Evolutionary conservation across 2,113 vertebrate species (phyloP).

Genomic region (Lepus timidus): DNA sequence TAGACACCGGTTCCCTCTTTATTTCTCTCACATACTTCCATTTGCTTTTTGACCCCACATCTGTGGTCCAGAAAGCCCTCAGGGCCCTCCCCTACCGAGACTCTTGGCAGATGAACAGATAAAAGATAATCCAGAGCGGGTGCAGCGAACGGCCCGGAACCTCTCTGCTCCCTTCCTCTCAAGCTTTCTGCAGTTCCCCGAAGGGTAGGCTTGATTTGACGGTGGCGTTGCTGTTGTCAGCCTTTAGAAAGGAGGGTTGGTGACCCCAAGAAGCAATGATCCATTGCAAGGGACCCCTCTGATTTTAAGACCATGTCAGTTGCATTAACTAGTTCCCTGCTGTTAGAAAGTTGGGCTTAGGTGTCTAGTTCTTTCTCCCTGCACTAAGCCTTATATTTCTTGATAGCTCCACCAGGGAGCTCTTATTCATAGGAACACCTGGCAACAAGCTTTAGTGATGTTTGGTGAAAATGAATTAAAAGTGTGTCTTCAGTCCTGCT

Average conservation of each 20-base stretch:
- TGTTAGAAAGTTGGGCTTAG: not conserved
- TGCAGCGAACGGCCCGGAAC: not conserved
- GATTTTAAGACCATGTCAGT: not conserved
- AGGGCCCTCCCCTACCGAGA: rapidly evolving
- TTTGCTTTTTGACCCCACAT: not conserved
- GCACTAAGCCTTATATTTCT: not conserved
- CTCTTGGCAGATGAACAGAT: not conserved
- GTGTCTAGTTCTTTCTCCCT: not conserved
- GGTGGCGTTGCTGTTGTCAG: not conserved
- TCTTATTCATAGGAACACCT: not conserved
- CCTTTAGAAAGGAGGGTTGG: not conserved
- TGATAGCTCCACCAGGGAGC: too few relatives aligned
- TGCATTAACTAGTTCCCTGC: not conserved
- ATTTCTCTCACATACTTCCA: too few relatives aligned
- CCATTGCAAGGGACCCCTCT: not conserved
- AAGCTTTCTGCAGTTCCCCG: not conserved
- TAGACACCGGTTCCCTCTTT: too few relatives aligned
- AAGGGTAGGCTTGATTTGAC: not conserved
- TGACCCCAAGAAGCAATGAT: not conserved
- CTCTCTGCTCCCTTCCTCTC: not conserved
- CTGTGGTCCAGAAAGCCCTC: not conserved
- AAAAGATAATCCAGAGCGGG: not conserved
- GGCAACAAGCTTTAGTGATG: not conserved
- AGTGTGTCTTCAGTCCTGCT: not conserved
- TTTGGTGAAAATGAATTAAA: not conserved